phyloP scores from a whole-genome alignment of 2,888 invertebrate genomes.

The Dysmachus trigonus region DNA sequence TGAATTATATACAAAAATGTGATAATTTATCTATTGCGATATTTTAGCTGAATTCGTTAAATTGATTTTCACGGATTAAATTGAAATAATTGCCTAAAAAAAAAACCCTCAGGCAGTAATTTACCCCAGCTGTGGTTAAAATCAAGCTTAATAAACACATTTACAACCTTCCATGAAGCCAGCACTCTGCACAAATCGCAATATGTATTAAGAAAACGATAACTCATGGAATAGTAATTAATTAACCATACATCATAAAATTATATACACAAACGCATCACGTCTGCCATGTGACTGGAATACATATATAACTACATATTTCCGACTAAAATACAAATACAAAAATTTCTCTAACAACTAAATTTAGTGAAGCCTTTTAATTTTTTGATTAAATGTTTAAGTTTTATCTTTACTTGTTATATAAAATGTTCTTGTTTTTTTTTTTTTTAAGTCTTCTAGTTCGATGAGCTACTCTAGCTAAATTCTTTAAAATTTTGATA shows the following conservation, averaged over 20 bases:
- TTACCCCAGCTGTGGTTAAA: neutral
- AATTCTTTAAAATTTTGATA: conserved; percentile 1
- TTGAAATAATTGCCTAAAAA: neutral
- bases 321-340: neutral
- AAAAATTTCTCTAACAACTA: neutral
- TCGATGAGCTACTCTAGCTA: conserved; percentile 24
- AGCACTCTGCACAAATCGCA: neutral
- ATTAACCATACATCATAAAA: neutral
- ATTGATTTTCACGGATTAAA: no score
- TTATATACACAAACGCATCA: neutral
- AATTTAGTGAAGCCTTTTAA: conserved; percentile 1
- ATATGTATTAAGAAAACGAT: neutral
- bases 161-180: neutral
- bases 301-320: neutral
- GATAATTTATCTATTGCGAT: neutral
- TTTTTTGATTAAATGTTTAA: neutral
- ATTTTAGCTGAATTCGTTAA: neutral
- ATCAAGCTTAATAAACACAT: neutral
- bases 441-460: neutral
- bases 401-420: neutral
- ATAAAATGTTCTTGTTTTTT: neutral
- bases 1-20: neutral
- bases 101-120: neutral
- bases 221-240: neutral
- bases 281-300: neutral